Evolutionary conservation across 2,888 invertebrate species (phyloP).

Genomic region (Rhorus exstirpatorius): DNA sequence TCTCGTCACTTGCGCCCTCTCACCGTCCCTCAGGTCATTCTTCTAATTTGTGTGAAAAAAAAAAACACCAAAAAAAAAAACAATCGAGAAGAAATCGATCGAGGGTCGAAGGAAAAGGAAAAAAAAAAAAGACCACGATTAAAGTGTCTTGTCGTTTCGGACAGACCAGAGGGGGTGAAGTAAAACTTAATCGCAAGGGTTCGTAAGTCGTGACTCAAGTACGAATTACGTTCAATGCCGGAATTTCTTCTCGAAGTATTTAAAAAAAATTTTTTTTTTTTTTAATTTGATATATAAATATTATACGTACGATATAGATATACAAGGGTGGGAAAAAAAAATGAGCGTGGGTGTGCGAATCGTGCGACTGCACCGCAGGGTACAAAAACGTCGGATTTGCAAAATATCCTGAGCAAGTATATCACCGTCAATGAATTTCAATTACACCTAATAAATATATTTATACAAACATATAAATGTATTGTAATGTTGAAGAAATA

Average conservation of each 20-base stretch:
- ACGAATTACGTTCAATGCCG: conserved; percentile 17
- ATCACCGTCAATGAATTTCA: conserved; percentile 40
- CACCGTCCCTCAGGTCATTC: conserved; percentile 66
- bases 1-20: conserved; percentile 70
- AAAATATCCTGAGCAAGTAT: conserved; percentile 44
- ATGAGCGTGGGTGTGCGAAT: conserved; percentile 64
- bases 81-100: not conserved
- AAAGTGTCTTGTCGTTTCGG: not conserved
- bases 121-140: no score
- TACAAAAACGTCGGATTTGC: conserved; percentile 69
- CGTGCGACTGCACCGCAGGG: conserved; percentile 71
- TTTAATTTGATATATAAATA: conserved; percentile 34
- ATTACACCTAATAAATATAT: conserved; percentile 33
- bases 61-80: conserved; percentile 17
- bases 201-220: conserved; percentile 51
- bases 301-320: conserved; percentile 49
- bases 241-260: conserved; percentile 21
- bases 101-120: no score
- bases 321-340: conserved; percentile 5
- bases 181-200: conserved; percentile 50
- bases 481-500: conserved; percentile 41
- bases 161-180: conserved; percentile 7
- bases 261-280: conserved; percentile 1
- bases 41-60: conserved; percentile 53
- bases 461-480: conserved; percentile 39